Conservation (phyloP, 37 sponge, comb jelly and placozoan species). For the Chondrilla cf. caribensis region DNA sequence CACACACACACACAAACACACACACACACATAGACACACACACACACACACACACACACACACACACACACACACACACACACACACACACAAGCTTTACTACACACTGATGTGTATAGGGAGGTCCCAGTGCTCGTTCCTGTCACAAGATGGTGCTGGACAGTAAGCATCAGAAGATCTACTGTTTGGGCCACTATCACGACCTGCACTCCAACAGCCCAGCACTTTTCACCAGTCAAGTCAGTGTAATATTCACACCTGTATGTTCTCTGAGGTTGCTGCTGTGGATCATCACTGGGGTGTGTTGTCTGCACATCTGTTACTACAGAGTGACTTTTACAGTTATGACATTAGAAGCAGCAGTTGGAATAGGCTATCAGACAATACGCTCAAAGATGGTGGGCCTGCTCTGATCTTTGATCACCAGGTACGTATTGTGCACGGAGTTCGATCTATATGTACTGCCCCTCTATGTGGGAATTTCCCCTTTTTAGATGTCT, state of each 20-base stretch:
- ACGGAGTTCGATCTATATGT: too few species aligned
- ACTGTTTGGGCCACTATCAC: constrained; percentile 63
- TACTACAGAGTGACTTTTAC: constrained; percentile 55
- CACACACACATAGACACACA: too few species aligned
- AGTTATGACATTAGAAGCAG: constrained; percentile 19
- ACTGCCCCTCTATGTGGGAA: too few species aligned
- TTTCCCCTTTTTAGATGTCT: constrained; percentile 55
- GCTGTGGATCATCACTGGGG: too few species aligned
- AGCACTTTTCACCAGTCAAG: background rate
- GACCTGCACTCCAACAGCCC: constrained; percentile 24
- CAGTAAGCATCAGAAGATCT: constrained; percentile 36
- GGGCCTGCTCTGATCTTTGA: constrained; percentile 77
- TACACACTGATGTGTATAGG: constrained; percentile 31
- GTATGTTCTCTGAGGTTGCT: too few species aligned
- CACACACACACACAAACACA: background rate
- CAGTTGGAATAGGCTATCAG: constrained; percentile 39
- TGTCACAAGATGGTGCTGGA: constrained; percentile 86
- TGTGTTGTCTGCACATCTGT: too few species aligned
- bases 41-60: too few species aligned
- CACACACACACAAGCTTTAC: too few species aligned
- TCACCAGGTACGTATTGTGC: constrained; percentile 50
- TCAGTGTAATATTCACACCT: background rate
- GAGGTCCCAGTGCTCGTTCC: constrained; percentile 54
- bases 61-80: too few species aligned
- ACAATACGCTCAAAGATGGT: constrained; percentile 51